Conservation (phyloP, 2,888 invertebrate species). For the Apodemia mormo region DNA sequence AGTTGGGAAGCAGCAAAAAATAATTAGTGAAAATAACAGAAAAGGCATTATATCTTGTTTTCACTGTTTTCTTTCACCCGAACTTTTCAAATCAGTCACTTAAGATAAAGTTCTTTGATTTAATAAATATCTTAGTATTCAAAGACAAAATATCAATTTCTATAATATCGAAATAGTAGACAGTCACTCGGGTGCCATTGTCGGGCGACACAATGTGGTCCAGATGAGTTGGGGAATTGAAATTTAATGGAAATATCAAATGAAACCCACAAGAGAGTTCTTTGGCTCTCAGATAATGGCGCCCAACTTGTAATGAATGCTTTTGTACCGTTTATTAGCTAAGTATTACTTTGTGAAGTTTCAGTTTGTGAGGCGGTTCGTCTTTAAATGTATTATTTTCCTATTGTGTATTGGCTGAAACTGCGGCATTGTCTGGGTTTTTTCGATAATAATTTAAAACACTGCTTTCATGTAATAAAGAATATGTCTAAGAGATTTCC, state of each 20-base stretch:
- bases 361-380: constrained; percentile 22
- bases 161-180: constrained; percentile 39
- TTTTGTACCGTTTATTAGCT: constrained; percentile 38
- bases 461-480: too few relatives aligned
- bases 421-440: background rate
- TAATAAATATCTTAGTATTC: background rate
- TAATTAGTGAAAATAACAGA: too few relatives aligned
- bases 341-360: constrained; percentile 29
- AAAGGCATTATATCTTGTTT: too few relatives aligned
- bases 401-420: constrained; percentile 1
- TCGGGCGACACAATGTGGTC: constrained; percentile 46
- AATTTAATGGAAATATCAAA: constrained; percentile 73
- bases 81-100: background rate
- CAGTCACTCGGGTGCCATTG: constrained; percentile 48
- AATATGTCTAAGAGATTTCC: too few relatives aligned
- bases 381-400: constrained; percentile 16
- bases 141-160: constrained; percentile 22
- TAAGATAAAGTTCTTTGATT: constrained; percentile 6
- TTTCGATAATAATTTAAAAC: background rate
- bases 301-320: constrained; percentile 48
- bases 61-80: background rate
- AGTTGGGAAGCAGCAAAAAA: too few relatives aligned
- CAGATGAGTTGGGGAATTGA: constrained; percentile 68
- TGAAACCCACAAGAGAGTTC: constrained; percentile 53
- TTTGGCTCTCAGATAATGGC: constrained; percentile 54